These are phyloP conservation scores for Dione vanillae DNA, from an alignment of 2,888 invertebrate genomes.

Conservation along the genomic window DNA sequence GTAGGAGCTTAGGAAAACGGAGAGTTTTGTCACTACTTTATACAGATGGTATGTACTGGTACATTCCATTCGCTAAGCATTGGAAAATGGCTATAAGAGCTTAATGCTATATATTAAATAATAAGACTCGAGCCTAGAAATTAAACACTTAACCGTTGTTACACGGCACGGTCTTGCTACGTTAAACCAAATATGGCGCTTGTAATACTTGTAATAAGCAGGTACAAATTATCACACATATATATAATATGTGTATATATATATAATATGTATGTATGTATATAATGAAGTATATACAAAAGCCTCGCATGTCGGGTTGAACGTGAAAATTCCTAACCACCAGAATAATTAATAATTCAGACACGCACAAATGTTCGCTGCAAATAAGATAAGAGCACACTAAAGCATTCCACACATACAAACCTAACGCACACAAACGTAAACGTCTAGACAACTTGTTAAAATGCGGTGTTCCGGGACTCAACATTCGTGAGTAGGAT, in stretches of 20 bases:
- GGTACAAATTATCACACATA: slow-evolving; percentile 4
- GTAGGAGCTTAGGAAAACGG: too few species aligned
- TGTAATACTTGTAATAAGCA: neutral
- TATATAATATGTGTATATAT: neutral
- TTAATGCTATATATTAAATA: too few species aligned
- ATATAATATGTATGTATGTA: neutral
- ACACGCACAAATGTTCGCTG: slow-evolving; percentile 40
- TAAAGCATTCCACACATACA: slow-evolving; percentile 47
- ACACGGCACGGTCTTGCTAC: neutral
- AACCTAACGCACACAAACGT: slow-evolving; percentile 57
- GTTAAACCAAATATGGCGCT: neutral
- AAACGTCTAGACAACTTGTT: slow-evolving; percentile 80
- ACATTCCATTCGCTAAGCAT: too few species aligned
- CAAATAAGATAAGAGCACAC: slow-evolving; percentile 46
- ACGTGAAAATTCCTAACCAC: slow-evolving; percentile 49
- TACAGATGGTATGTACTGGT: too few species aligned
- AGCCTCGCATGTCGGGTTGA: slow-evolving; percentile 38
- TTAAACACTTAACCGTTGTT: neutral
- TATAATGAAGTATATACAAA: slow-evolving; percentile 20
- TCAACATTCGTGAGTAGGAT: slow-evolving; percentile 84
- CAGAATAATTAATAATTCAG: slow-evolving; percentile 47
- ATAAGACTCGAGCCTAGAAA: too few species aligned
- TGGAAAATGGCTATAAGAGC: too few species aligned
- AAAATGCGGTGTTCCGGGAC: slow-evolving; percentile 81
- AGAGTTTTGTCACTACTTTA: too few species aligned